Evolutionary conservation across 2,888 invertebrate genomes (phyloP).

Genomic region (Lymantria dispar): DNA sequence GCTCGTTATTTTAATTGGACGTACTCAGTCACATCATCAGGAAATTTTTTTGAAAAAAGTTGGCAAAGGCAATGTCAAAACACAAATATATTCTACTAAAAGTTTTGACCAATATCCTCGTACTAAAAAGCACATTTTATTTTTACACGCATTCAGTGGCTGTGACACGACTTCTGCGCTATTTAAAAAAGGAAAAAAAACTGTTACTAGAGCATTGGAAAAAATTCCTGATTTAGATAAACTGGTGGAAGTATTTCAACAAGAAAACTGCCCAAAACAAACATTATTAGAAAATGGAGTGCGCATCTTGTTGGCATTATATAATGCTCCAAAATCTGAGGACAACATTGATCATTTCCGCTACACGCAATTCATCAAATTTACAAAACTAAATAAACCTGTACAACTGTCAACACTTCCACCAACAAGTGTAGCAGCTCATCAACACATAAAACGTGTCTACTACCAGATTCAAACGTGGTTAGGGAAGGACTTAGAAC

Average conservation of each 20-base stretch:
- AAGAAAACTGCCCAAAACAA: neutral
- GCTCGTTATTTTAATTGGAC: neutral
- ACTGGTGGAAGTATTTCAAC: neutral
- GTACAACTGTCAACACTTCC: neutral
- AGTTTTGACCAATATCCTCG: conserved; percentile 12
- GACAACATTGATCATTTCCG: neutral
- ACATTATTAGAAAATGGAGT: neutral
- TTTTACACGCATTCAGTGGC: neutral
- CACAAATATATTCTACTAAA: conserved; percentile 9
- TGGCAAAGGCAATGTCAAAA: neutral
- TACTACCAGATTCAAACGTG: conserved; percentile 35
- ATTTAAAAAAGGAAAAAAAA: neutral
- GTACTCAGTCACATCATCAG: neutral
- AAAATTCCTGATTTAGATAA: neutral
- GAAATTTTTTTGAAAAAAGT: neutral
- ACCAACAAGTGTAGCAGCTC: neutral
- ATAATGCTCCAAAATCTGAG: neutral
- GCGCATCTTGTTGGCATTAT: neutral
- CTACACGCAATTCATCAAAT: neutral
- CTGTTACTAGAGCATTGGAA: neutral
- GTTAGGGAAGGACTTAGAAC: conserved; percentile 35
- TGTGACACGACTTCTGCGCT: neutral
- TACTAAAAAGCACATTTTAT: neutral
- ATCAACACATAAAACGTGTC: neutral
- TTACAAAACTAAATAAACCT: neutral